Evolutionary conservation across 1,140 invertebrate genomes (phyloP), one percentile per base, ranked within the genome.

Genomic region (Lasioglossum albipes): DNA sequence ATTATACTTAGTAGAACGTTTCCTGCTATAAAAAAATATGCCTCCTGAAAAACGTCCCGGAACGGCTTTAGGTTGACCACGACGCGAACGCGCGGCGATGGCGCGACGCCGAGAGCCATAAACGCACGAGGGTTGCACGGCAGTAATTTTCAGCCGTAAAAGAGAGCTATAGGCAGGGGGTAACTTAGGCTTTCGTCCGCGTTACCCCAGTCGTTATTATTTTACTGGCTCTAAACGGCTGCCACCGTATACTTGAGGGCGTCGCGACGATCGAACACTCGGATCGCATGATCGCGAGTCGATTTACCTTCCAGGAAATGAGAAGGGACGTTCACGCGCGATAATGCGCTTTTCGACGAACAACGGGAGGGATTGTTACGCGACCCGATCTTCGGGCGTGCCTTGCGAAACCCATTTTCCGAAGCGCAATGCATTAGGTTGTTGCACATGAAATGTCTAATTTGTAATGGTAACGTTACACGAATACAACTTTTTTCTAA

Each of bases 101-200:
- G 84, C 88, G 85, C 86, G 86, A 87, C 87, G 75, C 41, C 85
- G 84, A 79, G 82, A 81, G 82, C 77, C 82, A 87, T 91, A 92
- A 92, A 91, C 77, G 80, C 45, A 69, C 42, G 83, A 88, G 83
- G 82, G 82, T 78, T 66, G 75, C 59, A 41, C 76, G 80, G 82
- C 86, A 81, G 82, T 90, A 89, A 91, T 91, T 91, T 87, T 75
- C 61, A 74, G 78, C 71, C 84, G 87, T 91, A 90, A 91, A 91
- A 91, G 85, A 80, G 78, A 84, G 82, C 62, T 42, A 74, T 62
- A 75, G 54, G 74, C 66, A 36, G 72, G 65, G 68, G 76, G 68
- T 83, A 78, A 86, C 75, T 84, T 84, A 78, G 88, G 72, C 81
- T 1, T 75, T 73, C 45, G 31, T 54, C 45, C 69, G 82, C 81